Percentiles rank a stretch among this genome's conserved stretches.
phyloP scores from a whole-genome alignment of 2,888 invertebrate genomes.

The Onthophagus sagittarius region DNA sequence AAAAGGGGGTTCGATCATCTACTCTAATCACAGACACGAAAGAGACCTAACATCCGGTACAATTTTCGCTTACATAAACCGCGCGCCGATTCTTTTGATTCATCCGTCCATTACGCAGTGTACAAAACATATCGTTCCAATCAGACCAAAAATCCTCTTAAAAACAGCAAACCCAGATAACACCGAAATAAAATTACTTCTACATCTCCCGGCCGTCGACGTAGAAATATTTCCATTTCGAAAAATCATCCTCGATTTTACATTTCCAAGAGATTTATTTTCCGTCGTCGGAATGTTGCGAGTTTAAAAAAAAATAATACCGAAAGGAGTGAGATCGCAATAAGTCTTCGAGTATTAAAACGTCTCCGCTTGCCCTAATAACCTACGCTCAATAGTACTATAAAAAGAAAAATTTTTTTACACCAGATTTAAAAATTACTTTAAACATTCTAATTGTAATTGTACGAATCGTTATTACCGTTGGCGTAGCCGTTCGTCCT shows the following conservation, averaged over 20 bases:
- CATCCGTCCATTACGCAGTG: background rate
- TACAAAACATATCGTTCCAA: background rate
- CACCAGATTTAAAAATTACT: background rate
- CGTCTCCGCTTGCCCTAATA: background rate
- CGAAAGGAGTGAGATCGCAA: background rate
- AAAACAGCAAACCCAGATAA: background rate
- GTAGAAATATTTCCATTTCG: background rate
- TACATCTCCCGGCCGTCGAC: background rate
- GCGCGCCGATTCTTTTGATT: background rate
- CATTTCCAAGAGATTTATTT: too few relatives aligned
- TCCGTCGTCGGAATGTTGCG: background rate
- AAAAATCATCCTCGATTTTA: background rate
- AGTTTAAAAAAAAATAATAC: background rate
- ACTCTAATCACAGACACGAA: background rate
- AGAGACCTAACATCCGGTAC: background rate
- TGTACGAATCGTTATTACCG: constrained; percentile 6
- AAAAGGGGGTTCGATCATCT: background rate
- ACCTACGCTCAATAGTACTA: background rate
- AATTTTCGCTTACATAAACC: background rate
- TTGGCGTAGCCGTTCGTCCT: constrained; percentile 20
- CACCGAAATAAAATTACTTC: background rate
- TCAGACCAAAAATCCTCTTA: background rate
- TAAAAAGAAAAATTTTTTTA: background rate
- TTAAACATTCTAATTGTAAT: background rate
- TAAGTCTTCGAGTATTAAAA: background rate